Percentiles rank a stretch among this genome's conserved stretches.
Evolutionary conservation across 1,140 invertebrate species (phyloP).

Genomic region (Heliconius nattereri): DNA sequence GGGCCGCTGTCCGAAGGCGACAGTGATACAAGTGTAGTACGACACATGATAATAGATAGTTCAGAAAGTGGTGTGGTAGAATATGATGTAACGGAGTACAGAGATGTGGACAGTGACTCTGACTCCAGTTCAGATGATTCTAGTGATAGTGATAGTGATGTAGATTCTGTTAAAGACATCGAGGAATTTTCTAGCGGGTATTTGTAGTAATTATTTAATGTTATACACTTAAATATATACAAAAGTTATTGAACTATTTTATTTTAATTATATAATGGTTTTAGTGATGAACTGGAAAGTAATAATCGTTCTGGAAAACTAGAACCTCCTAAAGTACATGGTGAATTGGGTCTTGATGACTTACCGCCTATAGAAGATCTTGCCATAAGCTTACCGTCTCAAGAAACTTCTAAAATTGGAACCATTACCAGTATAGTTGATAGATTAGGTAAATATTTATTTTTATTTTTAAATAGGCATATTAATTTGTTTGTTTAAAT

Average conservation of each 20-base stretch:
- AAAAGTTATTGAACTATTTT: background rate
- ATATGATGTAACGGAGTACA: conserved; percentile 71
- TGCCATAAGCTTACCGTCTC: conserved; percentile 88
- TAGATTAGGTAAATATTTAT: conserved; percentile 83
- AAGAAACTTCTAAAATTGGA: conserved; percentile 88
- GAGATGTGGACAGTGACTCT: conserved; percentile 66
- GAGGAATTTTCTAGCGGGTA: conserved; percentile 71
- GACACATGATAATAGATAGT: conserved; percentile 75
- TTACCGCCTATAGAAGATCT: conserved; percentile 92
- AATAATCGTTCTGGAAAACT: conserved; percentile 47
- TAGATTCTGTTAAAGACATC: conserved; percentile 70
- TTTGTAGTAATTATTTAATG: background rate
- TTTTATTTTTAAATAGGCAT: background rate
- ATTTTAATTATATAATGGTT: conserved; percentile 15
- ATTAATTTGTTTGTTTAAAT: background rate
- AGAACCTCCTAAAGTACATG: conserved; percentile 64
- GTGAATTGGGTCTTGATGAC: conserved; percentile 83
- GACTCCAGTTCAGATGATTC: conserved; percentile 63
- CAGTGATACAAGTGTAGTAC: conserved; percentile 47
- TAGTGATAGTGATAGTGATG: conserved; percentile 64
- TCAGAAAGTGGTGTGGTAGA: conserved; percentile 65
- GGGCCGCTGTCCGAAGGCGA: conserved; percentile 63
- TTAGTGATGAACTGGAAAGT: conserved; percentile 64
- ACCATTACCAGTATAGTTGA: conserved; percentile 87
- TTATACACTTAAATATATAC: background rate